Conservation (phyloP, 1,140 invertebrate genomes). For the Papilio polyxenes region DNA sequence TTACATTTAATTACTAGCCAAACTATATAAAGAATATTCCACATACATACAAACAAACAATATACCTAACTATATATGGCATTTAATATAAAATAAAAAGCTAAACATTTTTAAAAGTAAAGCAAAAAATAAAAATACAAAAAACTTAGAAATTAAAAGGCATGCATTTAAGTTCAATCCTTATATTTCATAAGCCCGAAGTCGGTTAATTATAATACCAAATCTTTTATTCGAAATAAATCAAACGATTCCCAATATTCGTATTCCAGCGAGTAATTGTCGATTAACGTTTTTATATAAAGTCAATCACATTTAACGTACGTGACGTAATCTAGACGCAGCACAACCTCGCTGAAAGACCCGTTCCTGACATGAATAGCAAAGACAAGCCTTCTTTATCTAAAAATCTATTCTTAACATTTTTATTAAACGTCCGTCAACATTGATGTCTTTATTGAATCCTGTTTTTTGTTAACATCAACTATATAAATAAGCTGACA, state of each 20-base stretch:
- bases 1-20: no score
- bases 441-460: not conserved
- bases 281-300: slow-evolving; percentile 3
- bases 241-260: not conserved
- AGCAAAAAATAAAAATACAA: no score
- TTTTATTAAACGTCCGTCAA: not conserved
- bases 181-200: not conserved
- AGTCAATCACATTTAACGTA: slow-evolving; percentile 18
- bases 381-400: not conserved
- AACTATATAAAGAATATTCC: not conserved
- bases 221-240: not conserved
- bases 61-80: no score
- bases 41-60: not conserved
- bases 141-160: no score
- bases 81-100: no score
- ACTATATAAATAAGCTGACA: no score
- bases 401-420: slow-evolving; percentile 2
- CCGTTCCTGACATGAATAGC: not conserved
- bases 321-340: slow-evolving; percentile 11
- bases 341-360: not conserved
- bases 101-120: no score
- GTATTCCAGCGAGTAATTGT: not conserved
- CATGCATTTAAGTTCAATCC: not conserved
- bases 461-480: not conserved
- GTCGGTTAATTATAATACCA: not conserved